Evolutionary conservation across 2,888 invertebrate genomes (phyloP).

Genomic region (Drosophila merina): DNA sequence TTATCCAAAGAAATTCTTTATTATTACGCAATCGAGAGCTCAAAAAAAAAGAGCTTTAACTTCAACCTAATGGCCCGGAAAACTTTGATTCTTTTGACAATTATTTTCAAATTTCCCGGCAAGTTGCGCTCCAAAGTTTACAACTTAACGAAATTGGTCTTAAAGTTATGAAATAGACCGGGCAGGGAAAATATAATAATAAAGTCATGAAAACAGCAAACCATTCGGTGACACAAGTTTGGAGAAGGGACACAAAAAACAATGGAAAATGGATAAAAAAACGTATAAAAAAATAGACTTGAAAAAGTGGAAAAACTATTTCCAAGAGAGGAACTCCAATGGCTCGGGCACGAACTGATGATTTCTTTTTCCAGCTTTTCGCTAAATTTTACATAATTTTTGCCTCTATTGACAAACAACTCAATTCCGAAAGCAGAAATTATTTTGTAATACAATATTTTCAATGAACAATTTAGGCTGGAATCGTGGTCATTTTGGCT

Average conservation of each 20-base stretch:
- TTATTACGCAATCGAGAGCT: conserved; percentile 10
- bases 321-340: conserved; percentile 29
- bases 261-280: conserved; percentile 21
- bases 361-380: conserved; percentile 13
- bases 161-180: conserved; percentile 66
- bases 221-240: conserved; percentile 26
- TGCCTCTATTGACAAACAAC: conserved; percentile 52
- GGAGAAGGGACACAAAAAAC: too few species aligned
- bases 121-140: conserved; percentile 17
- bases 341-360: conserved; percentile 48
- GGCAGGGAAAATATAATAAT: conserved; percentile 36
- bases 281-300: background rate
- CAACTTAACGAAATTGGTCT: conserved; percentile 27
- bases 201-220: conserved; percentile 40
- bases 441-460: conserved; percentile 77
- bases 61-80: conserved; percentile 9
- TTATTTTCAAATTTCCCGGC: conserved; percentile 11
- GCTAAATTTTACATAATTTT: conserved; percentile 65
- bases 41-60: too few species aligned
- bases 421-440: conserved; percentile 69
- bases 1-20: background rate
- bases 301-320: conserved; percentile 28
- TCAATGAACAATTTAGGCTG: conserved; percentile 66
- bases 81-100: conserved; percentile 18
- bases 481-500: conserved; percentile 40